These are phyloP conservation scores for Galerucella nymphaeae DNA, from an alignment of 2,888 invertebrate species.

Conservation along the genomic window DNA sequence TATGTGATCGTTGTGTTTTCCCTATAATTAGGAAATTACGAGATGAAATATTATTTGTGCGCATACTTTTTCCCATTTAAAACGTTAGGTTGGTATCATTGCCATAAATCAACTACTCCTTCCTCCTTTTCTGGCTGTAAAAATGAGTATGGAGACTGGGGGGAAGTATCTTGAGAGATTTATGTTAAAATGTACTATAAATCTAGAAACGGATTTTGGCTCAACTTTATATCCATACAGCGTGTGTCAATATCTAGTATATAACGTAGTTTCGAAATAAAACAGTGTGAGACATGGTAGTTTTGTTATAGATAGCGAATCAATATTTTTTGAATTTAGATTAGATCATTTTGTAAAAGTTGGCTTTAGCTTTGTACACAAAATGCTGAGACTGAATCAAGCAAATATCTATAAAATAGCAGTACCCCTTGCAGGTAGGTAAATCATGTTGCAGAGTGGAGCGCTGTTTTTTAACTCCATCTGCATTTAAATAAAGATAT, in stretches of 20 bases:
- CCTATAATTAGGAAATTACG: not conserved
- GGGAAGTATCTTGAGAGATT: no score
- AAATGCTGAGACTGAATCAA: not conserved
- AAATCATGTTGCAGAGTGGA: no score
- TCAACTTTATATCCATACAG: no score
- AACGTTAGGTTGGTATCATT: no score
- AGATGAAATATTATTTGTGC: not conserved
- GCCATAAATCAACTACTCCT: no score
- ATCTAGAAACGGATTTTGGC: no score
- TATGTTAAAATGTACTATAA: no score
- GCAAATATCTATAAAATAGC: not conserved
- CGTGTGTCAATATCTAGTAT: not conserved
- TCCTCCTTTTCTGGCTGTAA: not conserved
- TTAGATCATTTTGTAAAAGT: not conserved
- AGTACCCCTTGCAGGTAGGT: no score
- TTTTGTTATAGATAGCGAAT: not conserved
- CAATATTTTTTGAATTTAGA: not conserved
- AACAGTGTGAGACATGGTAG: not conserved
- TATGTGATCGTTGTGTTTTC: conserved; percentile 4
- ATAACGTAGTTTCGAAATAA: not conserved
- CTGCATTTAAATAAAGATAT: not conserved
- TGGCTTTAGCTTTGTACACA: not conserved
- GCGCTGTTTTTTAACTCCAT: no score
- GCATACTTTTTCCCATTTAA: not conserved
- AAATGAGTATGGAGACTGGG: not conserved